Conservation (phyloP, 2,797 vertebrate species). For the Dromococcyx pavoninus region DNA sequence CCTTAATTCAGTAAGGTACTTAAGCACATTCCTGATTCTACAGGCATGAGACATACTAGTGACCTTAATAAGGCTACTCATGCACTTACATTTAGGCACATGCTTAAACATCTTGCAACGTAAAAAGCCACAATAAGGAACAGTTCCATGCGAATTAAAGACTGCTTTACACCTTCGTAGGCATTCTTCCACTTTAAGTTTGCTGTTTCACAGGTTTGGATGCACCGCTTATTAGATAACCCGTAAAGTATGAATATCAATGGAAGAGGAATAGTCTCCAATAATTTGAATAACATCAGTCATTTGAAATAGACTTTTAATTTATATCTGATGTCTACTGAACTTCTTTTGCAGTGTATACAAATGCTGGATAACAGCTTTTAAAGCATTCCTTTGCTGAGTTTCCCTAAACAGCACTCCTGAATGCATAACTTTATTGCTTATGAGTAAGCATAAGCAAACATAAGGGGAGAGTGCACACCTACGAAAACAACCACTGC, state of each 20-base stretch:
- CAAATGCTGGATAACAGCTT: not conserved
- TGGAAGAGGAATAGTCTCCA: not conserved
- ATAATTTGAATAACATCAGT: not conserved
- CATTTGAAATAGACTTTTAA: slow-evolving; percentile 8
- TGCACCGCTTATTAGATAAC: not conserved
- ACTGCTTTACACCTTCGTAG: not conserved
- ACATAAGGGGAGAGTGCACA: slow-evolving; percentile 11
- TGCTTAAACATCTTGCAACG: not conserved
- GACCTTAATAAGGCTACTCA: not conserved
- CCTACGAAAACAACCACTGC: slow-evolving; percentile 25
- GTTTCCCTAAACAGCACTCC: slow-evolving; percentile 48
- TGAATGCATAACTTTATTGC: slow-evolving; percentile 33
- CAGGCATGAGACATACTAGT: not conserved
- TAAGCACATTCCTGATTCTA: slow-evolving; percentile 25
- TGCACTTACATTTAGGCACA: not conserved
- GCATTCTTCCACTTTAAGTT: not conserved
- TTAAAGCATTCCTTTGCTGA: slow-evolving; percentile 19
- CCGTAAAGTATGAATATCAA: not conserved
- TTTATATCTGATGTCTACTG: not conserved
- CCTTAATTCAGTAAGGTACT: slow-evolving; percentile 46
- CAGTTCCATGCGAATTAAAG: not conserved
- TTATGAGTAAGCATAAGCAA: slow-evolving; percentile 63
- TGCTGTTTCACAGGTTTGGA: not conserved
- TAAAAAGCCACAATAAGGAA: not conserved
- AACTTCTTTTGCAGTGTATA: not conserved